phyloP scores from a whole-genome alignment of 23 tunicate species.

The Trididemnum miniatum region DNA sequence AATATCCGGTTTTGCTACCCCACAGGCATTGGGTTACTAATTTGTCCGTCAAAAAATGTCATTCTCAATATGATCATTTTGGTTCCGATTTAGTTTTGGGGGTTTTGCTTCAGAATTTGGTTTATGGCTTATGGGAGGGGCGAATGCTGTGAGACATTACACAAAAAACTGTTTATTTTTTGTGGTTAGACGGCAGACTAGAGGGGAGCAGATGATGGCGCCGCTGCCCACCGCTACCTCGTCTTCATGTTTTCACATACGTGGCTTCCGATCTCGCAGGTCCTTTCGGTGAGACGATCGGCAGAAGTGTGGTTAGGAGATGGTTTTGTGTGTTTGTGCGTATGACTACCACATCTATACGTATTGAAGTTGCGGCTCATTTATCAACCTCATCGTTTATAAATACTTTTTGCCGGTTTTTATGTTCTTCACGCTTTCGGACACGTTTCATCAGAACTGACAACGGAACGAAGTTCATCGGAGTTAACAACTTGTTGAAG shows the following conservation, averaged over 20 bases:
- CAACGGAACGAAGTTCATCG: slow-evolving; percentile 16
- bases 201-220: slow-evolving; percentile 15
- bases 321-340: slow-evolving; percentile 18
- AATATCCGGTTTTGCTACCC: slow-evolving; percentile 19
- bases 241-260: background rate
- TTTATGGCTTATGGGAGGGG: background rate
- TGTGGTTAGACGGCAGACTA: background rate
- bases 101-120: background rate
- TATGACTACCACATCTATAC: background rate
- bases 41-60: background rate
- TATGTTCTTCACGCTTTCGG: background rate
- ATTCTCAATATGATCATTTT: background rate
- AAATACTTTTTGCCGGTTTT: background rate
- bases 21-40: slow-evolving; percentile 1
- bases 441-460: slow-evolving; percentile 2
- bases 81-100: slow-evolving; percentile 1
- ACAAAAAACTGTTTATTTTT: background rate
- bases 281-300: slow-evolving; percentile 7
- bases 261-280: slow-evolving; percentile 11
- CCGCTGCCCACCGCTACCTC: background rate
- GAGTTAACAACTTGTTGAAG: too few species aligned
- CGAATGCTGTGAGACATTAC: background rate
- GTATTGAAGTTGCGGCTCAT: slow-evolving; percentile 17
- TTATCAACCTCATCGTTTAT: slow-evolving; percentile 13
- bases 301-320: slow-evolving; percentile 5